phyloP scores from a whole-genome alignment of 2,113 vertebrate species.

The Phyllopteryx taeniolatus region DNA sequence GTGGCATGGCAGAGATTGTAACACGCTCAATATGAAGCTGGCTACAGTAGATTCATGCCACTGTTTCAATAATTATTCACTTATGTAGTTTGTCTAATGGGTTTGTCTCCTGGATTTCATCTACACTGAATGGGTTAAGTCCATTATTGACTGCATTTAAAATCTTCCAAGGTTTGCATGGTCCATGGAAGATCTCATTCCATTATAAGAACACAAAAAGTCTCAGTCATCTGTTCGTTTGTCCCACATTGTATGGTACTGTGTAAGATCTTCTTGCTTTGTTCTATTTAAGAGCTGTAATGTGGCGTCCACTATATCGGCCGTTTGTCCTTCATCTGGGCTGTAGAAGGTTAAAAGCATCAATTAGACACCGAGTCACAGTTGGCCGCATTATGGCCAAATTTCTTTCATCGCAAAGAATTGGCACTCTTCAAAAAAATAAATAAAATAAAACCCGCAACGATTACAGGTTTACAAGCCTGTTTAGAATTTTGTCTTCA shows the following conservation, averaged over 20 bases:
- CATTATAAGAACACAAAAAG: background rate
- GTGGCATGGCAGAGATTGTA: conserved; percentile 21
- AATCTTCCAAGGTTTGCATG: background rate
- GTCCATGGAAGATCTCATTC: background rate
- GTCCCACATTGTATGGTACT: background rate
- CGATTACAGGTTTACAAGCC: conserved; percentile 6
- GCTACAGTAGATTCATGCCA: conserved; percentile 25
- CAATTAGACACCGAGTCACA: conserved; percentile 52
- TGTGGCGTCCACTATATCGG: conserved; percentile 41
- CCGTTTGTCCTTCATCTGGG: conserved; percentile 47
- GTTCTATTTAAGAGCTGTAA: conserved; percentile 46
- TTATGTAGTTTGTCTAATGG: background rate
- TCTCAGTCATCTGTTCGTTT: background rate
- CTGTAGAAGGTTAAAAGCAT: conserved; percentile 55
- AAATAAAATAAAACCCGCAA: conserved; percentile 18
- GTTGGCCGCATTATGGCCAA: conserved; percentile 29
- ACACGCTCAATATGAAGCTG: conserved; percentile 24
- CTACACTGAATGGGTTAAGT: background rate
- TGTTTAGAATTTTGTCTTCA: conserved; percentile 5
- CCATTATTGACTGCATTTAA: background rate
- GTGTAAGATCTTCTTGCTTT: conserved; percentile 20
- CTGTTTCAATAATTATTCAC: conserved; percentile 23
- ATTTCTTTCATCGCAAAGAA: conserved; percentile 36
- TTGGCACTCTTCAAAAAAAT: conserved; percentile 35
- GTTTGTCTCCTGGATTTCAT: conserved; percentile 7